phyloP scores from a whole-genome alignment of 2,113 vertebrate genomes.

The Archocentrus centrarchus region DNA sequence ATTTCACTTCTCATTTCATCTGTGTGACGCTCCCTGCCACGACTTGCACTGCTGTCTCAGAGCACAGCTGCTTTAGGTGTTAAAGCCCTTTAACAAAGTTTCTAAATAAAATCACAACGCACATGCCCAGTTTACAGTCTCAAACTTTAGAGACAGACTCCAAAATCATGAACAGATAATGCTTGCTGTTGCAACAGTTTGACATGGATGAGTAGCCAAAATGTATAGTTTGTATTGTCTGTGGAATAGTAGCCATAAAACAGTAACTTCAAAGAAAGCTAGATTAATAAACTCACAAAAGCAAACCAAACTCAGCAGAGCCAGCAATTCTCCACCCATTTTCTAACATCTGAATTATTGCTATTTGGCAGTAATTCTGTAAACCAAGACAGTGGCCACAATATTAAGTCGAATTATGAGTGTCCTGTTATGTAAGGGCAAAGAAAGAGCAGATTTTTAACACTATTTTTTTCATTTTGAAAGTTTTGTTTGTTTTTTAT shows the following conservation, averaged over 20 bases:
- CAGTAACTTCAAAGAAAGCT: not conserved
- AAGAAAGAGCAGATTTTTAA: not conserved
- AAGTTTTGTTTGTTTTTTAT: not conserved
- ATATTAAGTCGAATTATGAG: not conserved
- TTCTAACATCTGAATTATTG: not conserved
- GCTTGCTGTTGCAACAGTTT: not conserved
- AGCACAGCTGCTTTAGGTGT: constrained; percentile 2
- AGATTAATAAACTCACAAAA: not conserved
- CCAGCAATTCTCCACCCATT: not conserved
- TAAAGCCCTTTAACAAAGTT: not conserved
- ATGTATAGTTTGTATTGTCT: not conserved
- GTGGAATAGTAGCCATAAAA: not conserved
- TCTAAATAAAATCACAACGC: constrained; percentile 4
- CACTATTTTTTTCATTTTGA: not conserved
- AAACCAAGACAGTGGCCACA: not conserved
- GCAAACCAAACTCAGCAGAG: not conserved
- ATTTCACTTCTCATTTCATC: not conserved
- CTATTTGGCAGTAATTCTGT: not conserved
- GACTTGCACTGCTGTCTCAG: not conserved
- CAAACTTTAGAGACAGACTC: not conserved
- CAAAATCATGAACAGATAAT: not conserved
- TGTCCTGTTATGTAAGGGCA: not conserved
- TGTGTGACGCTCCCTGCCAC: not conserved
- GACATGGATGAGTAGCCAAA: not conserved
- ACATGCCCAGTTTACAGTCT: not conserved